These are phyloP conservation scores for Uromys caudimaculatus DNA, from an alignment of 2,797 vertebrate genomes.

Conservation along the genomic window DNA sequence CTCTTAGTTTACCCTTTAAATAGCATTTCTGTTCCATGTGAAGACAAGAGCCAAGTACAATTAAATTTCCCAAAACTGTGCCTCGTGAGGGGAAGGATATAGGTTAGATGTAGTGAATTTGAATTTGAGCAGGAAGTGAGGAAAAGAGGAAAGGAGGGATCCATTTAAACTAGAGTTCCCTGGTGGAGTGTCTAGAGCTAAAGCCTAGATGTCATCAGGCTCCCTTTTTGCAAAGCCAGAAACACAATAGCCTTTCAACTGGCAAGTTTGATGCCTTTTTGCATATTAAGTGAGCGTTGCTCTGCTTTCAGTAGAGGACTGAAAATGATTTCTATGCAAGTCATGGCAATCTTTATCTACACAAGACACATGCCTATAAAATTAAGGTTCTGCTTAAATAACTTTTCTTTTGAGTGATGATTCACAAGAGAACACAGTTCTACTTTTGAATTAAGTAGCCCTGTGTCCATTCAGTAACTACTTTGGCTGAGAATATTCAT, in stretches of 20 bases:
- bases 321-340: slow-evolving; percentile 76
- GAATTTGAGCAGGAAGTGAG: neutral
- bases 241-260: slow-evolving; percentile 65
- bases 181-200: neutral
- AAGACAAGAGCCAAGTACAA: neutral
- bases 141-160: too few relatives aligned
- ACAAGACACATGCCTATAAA: slow-evolving; percentile 74
- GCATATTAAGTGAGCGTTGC: slow-evolving; percentile 70
- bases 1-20: slow-evolving; percentile 25
- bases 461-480: slow-evolving; percentile 48
- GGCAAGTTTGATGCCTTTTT: slow-evolving; percentile 64
- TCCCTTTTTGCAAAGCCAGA: neutral
- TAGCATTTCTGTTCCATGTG: neutral
- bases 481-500: slow-evolving; percentile 55
- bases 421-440: slow-evolving; percentile 66
- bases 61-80: neutral
- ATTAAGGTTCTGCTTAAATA: slow-evolving; percentile 80
- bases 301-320: slow-evolving; percentile 54
- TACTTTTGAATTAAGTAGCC: slow-evolving; percentile 64
- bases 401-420: slow-evolving; percentile 71
- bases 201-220: neutral
- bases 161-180: neutral
- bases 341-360: slow-evolving; percentile 75
- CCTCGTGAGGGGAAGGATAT: neutral
- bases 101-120: neutral